Evolutionary conservation across 2,888 invertebrate genomes (phyloP).

Genomic region (Ethmia dodecea): DNA sequence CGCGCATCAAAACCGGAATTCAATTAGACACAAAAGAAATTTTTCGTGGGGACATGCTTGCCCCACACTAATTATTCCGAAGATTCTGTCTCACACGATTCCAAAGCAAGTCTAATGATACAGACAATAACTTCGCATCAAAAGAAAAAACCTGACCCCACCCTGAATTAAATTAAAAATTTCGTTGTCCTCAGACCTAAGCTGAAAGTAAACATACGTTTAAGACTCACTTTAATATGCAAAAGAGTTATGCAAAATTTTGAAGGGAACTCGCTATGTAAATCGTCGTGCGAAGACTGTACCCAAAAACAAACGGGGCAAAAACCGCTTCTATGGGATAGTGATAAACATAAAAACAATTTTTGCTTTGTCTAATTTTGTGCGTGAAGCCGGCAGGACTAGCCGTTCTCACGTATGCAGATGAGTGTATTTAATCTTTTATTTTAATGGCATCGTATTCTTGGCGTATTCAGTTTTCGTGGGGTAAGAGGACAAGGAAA

Average conservation of each 20-base stretch:
- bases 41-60: slow-evolving; percentile 62
- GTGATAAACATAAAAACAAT: slow-evolving; percentile 68
- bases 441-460: slow-evolving; percentile 75
- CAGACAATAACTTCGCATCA: slow-evolving; percentile 43
- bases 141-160: slow-evolving; percentile 64
- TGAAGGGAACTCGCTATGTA: slow-evolving; percentile 66
- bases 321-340: slow-evolving; percentile 67
- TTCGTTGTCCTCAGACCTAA: slow-evolving; percentile 66
- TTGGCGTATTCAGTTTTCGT: slow-evolving; percentile 51
- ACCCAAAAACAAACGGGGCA: slow-evolving; percentile 67
- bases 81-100: slow-evolving; percentile 53
- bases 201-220: slow-evolving; percentile 62
- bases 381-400: slow-evolving; percentile 51
- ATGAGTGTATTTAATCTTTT: slow-evolving; percentile 69
- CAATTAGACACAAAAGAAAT: slow-evolving; percentile 64
- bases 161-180: slow-evolving; percentile 63
- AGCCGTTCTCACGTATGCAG: slow-evolving; percentile 72
- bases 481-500: slow-evolving; percentile 50
- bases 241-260: slow-evolving; percentile 53
- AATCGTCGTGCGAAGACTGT: slow-evolving; percentile 72
- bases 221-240: slow-evolving; percentile 64
- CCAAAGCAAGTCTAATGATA: slow-evolving; percentile 61
- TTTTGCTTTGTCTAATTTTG: slow-evolving; percentile 59
- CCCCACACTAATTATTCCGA: slow-evolving; percentile 65
- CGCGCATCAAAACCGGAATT: slow-evolving; percentile 69